phyloP scores from a whole-genome alignment of 2,888 invertebrate genomes.

The Myopa testacea region DNA sequence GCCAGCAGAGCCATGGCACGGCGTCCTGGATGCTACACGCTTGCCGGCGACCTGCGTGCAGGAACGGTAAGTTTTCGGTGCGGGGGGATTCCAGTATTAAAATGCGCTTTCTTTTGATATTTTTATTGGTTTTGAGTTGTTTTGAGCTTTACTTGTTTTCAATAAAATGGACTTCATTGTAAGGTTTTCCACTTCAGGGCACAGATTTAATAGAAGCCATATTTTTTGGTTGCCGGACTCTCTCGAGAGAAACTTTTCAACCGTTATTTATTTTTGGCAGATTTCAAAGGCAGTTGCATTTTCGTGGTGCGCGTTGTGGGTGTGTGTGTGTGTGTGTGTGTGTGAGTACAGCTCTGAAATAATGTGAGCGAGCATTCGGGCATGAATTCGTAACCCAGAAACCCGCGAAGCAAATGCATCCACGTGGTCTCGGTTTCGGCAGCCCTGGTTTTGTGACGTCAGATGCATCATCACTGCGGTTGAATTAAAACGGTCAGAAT shows the following conservation, averaged over 20 bases:
- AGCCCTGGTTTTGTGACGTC: constrained; percentile 9
- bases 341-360: constrained; percentile 47
- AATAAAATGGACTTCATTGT: too few species aligned
- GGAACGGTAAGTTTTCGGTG: constrained; percentile 71
- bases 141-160: neutral
- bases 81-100: too few species aligned
- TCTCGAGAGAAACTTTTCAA: neutral
- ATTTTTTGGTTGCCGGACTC: too few species aligned
- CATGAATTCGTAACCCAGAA: constrained; percentile 8
- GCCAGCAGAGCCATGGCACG: constrained; percentile 89
- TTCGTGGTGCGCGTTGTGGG: neutral
- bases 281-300: neutral
- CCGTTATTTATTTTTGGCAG: neutral
- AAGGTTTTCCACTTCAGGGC: too few species aligned
- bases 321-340: constrained; percentile 34
- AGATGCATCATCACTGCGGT: constrained; percentile 11
- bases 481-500: neutral
- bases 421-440: neutral
- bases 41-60: constrained; percentile 91
- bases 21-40: constrained; percentile 82
- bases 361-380: constrained; percentile 29
- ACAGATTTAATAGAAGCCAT: too few species aligned
- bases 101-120: too few species aligned
- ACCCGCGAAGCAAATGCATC: constrained; percentile 14
- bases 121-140: too few species aligned